Evolutionary conservation across 2,888 invertebrate species (phyloP).

Genomic region (Cerceris ruficornis): DNA sequence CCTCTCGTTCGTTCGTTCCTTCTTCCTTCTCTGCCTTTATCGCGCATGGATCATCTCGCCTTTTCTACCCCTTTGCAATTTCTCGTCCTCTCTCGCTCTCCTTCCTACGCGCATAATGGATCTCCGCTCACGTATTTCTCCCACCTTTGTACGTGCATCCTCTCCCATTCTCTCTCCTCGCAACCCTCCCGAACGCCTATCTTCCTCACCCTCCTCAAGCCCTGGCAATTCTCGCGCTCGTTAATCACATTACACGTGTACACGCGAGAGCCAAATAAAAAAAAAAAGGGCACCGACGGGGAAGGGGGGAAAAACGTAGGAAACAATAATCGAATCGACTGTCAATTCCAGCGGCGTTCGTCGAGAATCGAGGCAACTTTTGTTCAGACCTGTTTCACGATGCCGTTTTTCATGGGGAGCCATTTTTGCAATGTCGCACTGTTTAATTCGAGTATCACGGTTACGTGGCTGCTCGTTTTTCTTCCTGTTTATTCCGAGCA

Average conservation of each 20-base stretch:
- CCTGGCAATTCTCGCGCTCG: conserved; percentile 41
- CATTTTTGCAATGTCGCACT: no score
- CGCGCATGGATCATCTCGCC: background rate
- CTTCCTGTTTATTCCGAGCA: no score
- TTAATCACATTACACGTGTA: conserved; percentile 57
- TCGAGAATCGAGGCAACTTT: background rate
- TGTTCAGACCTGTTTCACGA: background rate
- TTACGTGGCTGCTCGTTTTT: no score
- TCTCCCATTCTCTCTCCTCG: conserved; percentile 9
- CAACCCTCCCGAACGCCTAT: background rate
- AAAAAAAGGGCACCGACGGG: background rate
- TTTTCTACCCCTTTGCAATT: background rate
- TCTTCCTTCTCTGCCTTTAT: conserved; percentile 1
- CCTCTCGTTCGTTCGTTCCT: background rate
- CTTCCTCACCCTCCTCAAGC: background rate
- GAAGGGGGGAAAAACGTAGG: conserved; percentile 8
- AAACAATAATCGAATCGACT: conserved; percentile 20
- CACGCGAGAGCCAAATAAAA: conserved; percentile 33
- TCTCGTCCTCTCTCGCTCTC: conserved; percentile 28
- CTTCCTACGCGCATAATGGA: conserved; percentile 46
- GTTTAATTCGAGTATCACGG: no score
- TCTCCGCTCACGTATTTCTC: conserved; percentile 44
- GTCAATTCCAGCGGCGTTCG: background rate
- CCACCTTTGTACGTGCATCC: background rate
- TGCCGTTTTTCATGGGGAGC: background rate